Evolutionary conservation across 2,113 vertebrate species (phyloP).

Genomic region (Colinus virginianus): DNA sequence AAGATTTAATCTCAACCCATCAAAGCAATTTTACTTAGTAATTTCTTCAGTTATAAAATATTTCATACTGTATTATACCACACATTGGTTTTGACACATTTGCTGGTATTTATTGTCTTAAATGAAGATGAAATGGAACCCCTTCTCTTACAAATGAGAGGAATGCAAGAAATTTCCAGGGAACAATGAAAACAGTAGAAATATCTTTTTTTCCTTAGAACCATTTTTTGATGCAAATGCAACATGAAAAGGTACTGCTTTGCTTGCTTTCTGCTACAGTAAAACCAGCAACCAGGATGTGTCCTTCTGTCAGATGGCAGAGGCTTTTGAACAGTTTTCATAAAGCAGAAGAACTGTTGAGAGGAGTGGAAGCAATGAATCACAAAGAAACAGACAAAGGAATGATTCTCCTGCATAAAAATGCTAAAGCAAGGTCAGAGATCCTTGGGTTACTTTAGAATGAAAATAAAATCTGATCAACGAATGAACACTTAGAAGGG

Average conservation of each 20-base stretch:
- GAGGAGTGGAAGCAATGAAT: neutral
- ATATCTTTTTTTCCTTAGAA: neutral
- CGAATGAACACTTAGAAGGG: neutral
- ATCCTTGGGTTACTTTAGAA: neutral
- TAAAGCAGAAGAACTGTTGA: neutral
- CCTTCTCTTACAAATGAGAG: neutral
- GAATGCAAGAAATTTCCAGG: neutral
- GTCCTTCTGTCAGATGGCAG: neutral
- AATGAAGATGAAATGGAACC: neutral
- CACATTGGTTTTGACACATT: neutral
- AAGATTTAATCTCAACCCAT: constrained; percentile 63
- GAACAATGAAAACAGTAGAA: neutral
- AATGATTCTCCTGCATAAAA: neutral
- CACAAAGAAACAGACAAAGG: neutral
- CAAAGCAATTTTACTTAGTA: constrained; percentile 35
- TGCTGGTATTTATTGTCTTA: neutral
- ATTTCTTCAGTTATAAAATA: constrained; percentile 34
- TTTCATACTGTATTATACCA: neutral
- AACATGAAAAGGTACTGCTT: neutral
- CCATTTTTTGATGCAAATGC: neutral
- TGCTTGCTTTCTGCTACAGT: neutral
- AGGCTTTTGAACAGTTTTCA: neutral
- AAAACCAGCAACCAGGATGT: neutral
- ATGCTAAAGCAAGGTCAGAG: neutral
- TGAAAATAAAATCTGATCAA: neutral